Evolutionary conservation across 2,888 invertebrate species (phyloP), one percentile per base, ranked within the genome.

Genomic region (Rhabditophanes sp.): DNA sequence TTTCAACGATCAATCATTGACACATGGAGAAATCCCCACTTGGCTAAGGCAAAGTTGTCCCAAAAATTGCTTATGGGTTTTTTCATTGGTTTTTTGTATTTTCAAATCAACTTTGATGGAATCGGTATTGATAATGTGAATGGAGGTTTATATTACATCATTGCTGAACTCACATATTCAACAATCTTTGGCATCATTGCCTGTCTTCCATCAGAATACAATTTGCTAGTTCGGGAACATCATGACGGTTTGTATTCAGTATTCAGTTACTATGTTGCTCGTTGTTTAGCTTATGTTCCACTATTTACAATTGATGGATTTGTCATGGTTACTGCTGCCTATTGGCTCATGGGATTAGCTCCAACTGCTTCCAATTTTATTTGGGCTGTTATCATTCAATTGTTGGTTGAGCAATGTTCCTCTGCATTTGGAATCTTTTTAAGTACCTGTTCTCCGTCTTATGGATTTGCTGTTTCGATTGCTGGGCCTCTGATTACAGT

Each of bases 91-190:
- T 68, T 82, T 30, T 79, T 90, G 47, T 90, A 82, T 68, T 78
- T 78, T 62, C 78, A 79, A 0, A 83, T 84, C 66, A 69, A 74
- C 1, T 64, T 79, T 32, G 8, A 4, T 3, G 12, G 80, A 82
- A 66, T 80, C 80, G 56, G 87, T 82, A 82, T 87, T 1, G 80
- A 81, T 78, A 88, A 88, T 66, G 81, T 87, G 46, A 87, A 84
- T 64, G 87, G 87, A 25, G 82, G 80, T 17, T 73, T 87, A 35
- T 87, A 84, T 66, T 76, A 85, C 61, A 79, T 84, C 65, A 74
- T 84, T 27, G 82, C 81, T 9, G 83, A 82, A 62, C 80, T 83
- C 78, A 84, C 84, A 4, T 84, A 87, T 67, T 81, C 82, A 61
- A 84, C 84, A 67, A 77, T 84, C 9, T 84, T 84, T 63, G 82